phyloP scores from a whole-genome alignment of 2,888 invertebrate genomes.

The Orchestes rusci region DNA sequence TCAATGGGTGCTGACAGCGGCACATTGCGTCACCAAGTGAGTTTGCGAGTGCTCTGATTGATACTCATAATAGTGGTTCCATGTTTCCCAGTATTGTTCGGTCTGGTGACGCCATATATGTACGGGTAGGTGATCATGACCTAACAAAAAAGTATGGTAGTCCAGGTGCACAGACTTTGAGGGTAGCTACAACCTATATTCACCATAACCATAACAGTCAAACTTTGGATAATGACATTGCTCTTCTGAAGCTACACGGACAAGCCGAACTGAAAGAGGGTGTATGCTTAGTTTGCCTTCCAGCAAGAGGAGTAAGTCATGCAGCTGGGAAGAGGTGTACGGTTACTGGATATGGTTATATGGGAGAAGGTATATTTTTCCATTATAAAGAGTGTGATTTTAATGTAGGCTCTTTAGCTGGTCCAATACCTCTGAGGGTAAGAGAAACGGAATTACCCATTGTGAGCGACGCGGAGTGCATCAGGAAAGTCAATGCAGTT shows the following conservation, averaged over 20 bases:
- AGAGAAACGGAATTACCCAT: conserved; percentile 88
- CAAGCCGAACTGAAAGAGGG: conserved; percentile 85
- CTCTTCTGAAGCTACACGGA: conserved; percentile 79
- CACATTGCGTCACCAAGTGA: conserved; percentile 91
- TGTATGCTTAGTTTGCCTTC: conserved; percentile 78
- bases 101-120: conserved; percentile 90
- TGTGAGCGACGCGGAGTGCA: conserved; percentile 87
- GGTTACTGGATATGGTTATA: conserved; percentile 90
- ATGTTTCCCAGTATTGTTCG: conserved; percentile 76
- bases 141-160: conserved; percentile 85
- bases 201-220: conserved; percentile 95
- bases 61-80: no score
- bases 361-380: conserved; percentile 73
- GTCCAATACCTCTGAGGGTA: conserved; percentile 83
- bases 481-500: conserved; percentile 87
- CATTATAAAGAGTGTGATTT: not conserved
- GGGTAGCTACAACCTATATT: conserved; percentile 89
- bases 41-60: no score
- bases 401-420: conserved; percentile 50
- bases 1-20: conserved; percentile 90
- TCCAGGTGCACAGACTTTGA: conserved; percentile 82
- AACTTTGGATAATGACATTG: conserved; percentile 90
- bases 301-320: conserved; percentile 81
- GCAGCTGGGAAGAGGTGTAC: conserved; percentile 87
- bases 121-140: conserved; percentile 88